Percentiles rank a stretch among this genome's conserved stretches.
phyloP scores from a whole-genome alignment of 2,797 vertebrate genomes.

The Prionace glauca region DNA sequence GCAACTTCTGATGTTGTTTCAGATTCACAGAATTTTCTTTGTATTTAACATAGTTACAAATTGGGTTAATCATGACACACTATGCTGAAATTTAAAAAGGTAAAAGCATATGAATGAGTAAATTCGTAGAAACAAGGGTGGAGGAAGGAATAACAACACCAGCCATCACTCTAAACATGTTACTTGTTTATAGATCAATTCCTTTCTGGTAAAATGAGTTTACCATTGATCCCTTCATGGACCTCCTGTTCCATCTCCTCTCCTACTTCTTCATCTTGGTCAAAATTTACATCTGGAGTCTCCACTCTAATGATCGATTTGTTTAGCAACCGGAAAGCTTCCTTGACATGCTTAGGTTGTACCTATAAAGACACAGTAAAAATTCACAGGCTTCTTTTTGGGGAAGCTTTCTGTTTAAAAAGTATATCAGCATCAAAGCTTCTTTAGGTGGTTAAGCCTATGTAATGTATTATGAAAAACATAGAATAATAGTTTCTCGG shows the following conservation, averaged over 20 bases:
- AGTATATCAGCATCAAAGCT: background rate
- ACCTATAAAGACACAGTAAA: constrained; percentile 62
- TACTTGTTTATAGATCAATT: background rate
- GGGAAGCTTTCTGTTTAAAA: background rate
- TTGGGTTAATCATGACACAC: no score
- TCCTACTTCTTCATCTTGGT: constrained; percentile 73
- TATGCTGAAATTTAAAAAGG: background rate
- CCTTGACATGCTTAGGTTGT: constrained; percentile 96
- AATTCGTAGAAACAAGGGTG: background rate
- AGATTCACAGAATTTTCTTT: no score
- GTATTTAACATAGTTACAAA: background rate
- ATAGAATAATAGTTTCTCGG: background rate
- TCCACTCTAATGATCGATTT: constrained; percentile 97
- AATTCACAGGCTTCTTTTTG: background rate
- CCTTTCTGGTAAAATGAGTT: constrained; percentile 38
- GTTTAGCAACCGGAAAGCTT: constrained; percentile 93
- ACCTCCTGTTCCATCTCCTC: constrained; percentile 62
- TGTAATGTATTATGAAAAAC: background rate
- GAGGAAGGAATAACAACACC: background rate
- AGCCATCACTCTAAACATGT: background rate
- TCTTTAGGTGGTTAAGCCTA: background rate
- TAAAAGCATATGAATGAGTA: background rate
- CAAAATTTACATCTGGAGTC: constrained; percentile 91
- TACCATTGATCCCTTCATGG: constrained; percentile 61
- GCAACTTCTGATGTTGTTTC: no score